Conservation (phyloP, 2,888 invertebrate genomes). For the Zelleria hepariella region DNA sequence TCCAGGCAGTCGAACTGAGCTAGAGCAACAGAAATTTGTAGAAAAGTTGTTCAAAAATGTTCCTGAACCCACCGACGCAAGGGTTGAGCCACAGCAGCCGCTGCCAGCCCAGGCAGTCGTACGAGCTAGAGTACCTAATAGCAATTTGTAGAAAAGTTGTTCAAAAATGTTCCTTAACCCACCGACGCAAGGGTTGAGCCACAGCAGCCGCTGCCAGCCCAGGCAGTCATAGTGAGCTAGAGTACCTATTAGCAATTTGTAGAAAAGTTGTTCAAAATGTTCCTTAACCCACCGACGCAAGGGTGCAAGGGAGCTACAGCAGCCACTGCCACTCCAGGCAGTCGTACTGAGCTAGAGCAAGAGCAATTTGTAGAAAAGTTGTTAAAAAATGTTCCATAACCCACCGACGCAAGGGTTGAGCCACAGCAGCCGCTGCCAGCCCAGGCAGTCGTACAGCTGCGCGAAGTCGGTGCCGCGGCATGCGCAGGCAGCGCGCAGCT, state of each 20-base stretch:
- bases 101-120: slow-evolving; percentile 93
- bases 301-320: slow-evolving; percentile 93
- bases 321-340: slow-evolving; percentile 92
- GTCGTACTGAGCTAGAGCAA: slow-evolving; percentile 84
- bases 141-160: too few relatives aligned
- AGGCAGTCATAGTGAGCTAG: slow-evolving; percentile 87
- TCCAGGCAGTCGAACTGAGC: slow-evolving; percentile 89
- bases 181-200: slow-evolving; percentile 96
- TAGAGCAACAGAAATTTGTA: too few relatives aligned
- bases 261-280: too few relatives aligned
- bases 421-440: slow-evolving; percentile 92
- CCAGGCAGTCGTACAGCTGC: slow-evolving; percentile 88
- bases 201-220: slow-evolving; percentile 90
- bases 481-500: slow-evolving; percentile 87
- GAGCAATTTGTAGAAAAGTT: too few relatives aligned
- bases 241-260: too few relatives aligned
- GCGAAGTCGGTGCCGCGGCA: slow-evolving; percentile 90
- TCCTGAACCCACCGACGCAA: slow-evolving; percentile 83
- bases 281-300: slow-evolving; percentile 83
- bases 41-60: too few relatives aligned
- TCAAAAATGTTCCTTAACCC: slow-evolving; percentile 58
- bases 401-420: slow-evolving; percentile 94
- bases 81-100: slow-evolving; percentile 92
- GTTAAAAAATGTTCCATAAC: slow-evolving; percentile 36
- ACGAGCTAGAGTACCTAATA: too few relatives aligned